Evolutionary conservation across 2,888 invertebrate species (phyloP).

Genomic region (Beris morrisii): DNA sequence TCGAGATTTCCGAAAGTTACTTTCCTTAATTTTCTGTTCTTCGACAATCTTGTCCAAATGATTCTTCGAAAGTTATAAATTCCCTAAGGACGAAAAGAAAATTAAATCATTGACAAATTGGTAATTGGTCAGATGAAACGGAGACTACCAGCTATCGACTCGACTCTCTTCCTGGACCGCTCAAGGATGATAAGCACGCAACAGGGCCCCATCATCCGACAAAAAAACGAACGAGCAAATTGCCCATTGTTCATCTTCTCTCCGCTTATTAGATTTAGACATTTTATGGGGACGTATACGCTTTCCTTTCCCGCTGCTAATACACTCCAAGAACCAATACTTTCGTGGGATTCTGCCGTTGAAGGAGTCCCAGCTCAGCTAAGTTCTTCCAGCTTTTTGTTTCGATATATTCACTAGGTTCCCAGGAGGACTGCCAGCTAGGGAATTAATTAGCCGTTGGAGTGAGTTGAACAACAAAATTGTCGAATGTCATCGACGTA

Average conservation of each 20-base stretch:
- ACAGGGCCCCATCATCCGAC: background rate
- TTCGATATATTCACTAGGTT: background rate
- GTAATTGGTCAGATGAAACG: conserved; percentile 6
- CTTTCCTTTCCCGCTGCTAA: background rate
- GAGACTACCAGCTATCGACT: background rate
- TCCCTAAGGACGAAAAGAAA: background rate
- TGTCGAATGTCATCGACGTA: conserved; percentile 8
- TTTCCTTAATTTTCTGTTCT: no score
- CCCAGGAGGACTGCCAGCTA: background rate
- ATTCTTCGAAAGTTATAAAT: no score
- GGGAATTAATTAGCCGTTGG: conserved; percentile 8
- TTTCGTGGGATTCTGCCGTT: no score
- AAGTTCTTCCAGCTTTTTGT: no score
- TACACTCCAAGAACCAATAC: no score
- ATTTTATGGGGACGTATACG: background rate
- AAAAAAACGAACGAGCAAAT: background rate
- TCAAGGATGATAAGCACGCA: background rate
- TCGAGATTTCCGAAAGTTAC: no score
- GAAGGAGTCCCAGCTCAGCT: no score
- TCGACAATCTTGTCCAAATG: no score
- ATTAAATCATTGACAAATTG: conserved; percentile 20
- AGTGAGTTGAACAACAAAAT: background rate
- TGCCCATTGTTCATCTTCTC: conserved; percentile 4
- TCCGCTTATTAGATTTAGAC: conserved; percentile 7
- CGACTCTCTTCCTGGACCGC: background rate